Base-by-base conservation (phyloP, 2,797 vertebrate species). In the Sebastes itinus region DNA sequence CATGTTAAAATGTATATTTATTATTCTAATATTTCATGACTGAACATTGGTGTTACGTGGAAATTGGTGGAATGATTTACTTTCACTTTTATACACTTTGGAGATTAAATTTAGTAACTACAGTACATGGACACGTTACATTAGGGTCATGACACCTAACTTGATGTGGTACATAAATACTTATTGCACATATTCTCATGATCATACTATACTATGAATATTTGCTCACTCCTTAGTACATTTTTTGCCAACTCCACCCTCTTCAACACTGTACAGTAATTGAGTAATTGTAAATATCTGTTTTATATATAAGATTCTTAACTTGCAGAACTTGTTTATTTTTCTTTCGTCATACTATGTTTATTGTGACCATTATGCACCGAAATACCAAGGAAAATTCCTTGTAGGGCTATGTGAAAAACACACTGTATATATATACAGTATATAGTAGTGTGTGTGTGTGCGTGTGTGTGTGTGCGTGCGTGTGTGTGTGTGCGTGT, bases 401-500 rank as follows among this genome's bases (percentile, higher is more conserved):
- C 3, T 27, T 27, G 7, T 7, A 6, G 7, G 42, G 16, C 42
- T 46, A 46, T 18, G 42, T 7, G 3, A 46, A 46, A 58, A 7
- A 27, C 13, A 4, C 1, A 16, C 7, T 8, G 16, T 59, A 27
- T 25, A 59, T 25, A 59, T 10, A 59, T 59, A 28, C 56, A 16
- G 16, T 46, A 18, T 46, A 46, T 46, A 42, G 11, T 35, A 35
- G 5, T 42, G 35, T 38, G 12, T 38, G 35, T 38, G 35, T 38
- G 32, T 33, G 30, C 9, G 30, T 30, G 32, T 3, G 33, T 3
- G 32, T 0, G 33, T 12, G 33, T 4, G 33, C 1, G 33, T 5
- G 35, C 2, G 33, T 1, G 33, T 2, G 35, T 1, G 35, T 2
- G 10, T 0, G 13, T 13, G 35, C 0, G 35, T 2, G 35, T 2